Evolutionary conservation across 2,888 invertebrate genomes (phyloP).

Genomic region (Fragum sueziense): DNA sequence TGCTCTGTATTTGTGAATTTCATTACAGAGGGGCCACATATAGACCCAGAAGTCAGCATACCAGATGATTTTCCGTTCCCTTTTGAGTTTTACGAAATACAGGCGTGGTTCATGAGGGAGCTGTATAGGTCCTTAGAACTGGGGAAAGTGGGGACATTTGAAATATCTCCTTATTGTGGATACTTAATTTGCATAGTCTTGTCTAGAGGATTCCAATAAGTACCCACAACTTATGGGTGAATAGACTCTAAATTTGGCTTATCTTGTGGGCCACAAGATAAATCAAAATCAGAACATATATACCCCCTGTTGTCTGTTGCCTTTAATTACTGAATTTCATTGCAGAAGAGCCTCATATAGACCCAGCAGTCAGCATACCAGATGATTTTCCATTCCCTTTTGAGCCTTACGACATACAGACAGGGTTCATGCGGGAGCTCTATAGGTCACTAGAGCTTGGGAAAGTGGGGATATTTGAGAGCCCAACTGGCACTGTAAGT

Average conservation of each 20-base stretch:
- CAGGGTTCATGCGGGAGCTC: conserved; percentile 93
- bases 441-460: conserved; percentile 89
- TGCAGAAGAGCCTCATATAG: not conserved
- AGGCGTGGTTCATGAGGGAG: conserved; percentile 91
- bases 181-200: no score
- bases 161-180: conserved; percentile 99
- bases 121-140: conserved; percentile 90
- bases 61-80: conserved; percentile 90
- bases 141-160: conserved; percentile 94
- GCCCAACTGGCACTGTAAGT: conserved; percentile 22
- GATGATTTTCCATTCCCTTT: conserved; percentile 92
- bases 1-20: no score
- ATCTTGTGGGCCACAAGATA: no score
- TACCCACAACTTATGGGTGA: no score
- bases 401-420: conserved; percentile 85
- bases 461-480: conserved; percentile 97
- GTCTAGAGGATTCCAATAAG: no score
- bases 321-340: no score
- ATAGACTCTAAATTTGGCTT: no score
- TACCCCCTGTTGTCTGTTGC: no score
- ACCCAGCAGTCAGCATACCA: conserved; percentile 59
- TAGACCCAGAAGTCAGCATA: conserved; percentile 31
- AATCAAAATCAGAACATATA: no score
- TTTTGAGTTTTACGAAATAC: conserved; percentile 87
- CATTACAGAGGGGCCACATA: not conserved